These are phyloP conservation scores for Taxidea taxus DNA, from an alignment of 2,113 vertebrate genomes.

Conservation along the genomic window DNA sequence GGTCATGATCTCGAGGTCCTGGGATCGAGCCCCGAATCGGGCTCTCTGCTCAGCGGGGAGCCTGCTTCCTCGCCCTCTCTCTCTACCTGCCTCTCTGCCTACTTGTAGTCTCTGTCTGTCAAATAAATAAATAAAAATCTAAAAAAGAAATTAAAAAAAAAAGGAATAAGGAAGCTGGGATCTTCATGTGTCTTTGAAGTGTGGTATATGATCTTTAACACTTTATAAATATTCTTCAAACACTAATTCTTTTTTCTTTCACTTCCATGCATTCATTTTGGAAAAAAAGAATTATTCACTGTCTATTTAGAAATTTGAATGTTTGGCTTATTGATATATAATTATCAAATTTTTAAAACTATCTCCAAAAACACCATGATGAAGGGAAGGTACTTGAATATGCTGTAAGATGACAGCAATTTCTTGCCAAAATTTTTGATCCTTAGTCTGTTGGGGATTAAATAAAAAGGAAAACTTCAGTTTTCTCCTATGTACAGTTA, in stretches of 20 bases:
- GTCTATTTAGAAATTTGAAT: neutral
- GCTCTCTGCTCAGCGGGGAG: too few relatives aligned
- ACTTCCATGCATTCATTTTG: neutral
- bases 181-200: neutral
- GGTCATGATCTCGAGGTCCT: too few relatives aligned
- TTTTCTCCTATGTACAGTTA: neutral
- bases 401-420: neutral
- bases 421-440: neutral
- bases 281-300: neutral
- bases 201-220: neutral
- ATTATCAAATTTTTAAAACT: neutral
- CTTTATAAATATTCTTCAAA: neutral
- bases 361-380: neutral
- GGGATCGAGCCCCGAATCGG: too few relatives aligned
- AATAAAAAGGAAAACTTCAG: neutral
- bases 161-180: neutral
- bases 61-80: too few relatives aligned
- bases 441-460: neutral
- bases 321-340: neutral
- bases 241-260: neutral
- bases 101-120: too few relatives aligned
- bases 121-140: too few relatives aligned
- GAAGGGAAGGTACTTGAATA: neutral
- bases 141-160: too few relatives aligned
- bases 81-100: too few relatives aligned